A percentile compares a stretch with the other conserved stretches of the same genome.
Evolutionary conservation across 2,797 vertebrate genomes (phyloP).

Genomic region (Ceyx erithaca): DNA sequence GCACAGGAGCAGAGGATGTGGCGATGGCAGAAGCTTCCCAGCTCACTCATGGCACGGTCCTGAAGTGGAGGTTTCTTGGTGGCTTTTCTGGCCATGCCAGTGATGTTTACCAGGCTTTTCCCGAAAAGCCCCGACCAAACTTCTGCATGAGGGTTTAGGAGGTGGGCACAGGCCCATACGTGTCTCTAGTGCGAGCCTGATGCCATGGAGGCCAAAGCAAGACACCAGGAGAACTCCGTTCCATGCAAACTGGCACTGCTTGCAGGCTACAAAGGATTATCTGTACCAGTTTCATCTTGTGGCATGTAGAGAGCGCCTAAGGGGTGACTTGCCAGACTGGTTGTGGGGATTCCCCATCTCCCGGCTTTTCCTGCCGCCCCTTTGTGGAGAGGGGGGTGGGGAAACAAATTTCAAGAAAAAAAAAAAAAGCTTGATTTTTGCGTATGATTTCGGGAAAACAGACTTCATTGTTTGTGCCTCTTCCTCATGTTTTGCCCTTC

Average conservation of each 20-base stretch:
- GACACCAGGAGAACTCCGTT: slow-evolving; percentile 82
- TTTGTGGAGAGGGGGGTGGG: not conserved
- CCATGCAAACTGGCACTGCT: slow-evolving; percentile 87
- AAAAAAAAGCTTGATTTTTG: not conserved
- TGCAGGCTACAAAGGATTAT: slow-evolving; percentile 83
- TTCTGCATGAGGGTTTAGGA: not conserved
- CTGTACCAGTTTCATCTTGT: slow-evolving; percentile 64
- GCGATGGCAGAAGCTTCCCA: not conserved
- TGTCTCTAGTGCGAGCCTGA: slow-evolving; percentile 30
- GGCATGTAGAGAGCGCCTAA: slow-evolving; percentile 50
- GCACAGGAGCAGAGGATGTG: rapidly evolving
- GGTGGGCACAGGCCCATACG: slow-evolving; percentile 22
- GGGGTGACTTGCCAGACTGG: slow-evolving; percentile 71
- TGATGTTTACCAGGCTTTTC: not conserved
- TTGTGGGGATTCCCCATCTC: slow-evolving; percentile 26
- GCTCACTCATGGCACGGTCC: not conserved
- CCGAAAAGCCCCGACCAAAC: not conserved
- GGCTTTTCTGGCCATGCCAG: not conserved
- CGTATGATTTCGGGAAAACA: slow-evolving; percentile 33
- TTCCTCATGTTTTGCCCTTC: slow-evolving; percentile 57
- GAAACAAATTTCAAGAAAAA: not conserved
- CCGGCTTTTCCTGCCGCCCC: slow-evolving; percentile 4
- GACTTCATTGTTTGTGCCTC: slow-evolving; percentile 51
- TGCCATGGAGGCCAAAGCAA: slow-evolving; percentile 69
- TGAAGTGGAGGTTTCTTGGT: not conserved